These are phyloP conservation scores for Cylas formicarius DNA, from an alignment of 1,140 invertebrate species.

Conservation along the genomic window DNA sequence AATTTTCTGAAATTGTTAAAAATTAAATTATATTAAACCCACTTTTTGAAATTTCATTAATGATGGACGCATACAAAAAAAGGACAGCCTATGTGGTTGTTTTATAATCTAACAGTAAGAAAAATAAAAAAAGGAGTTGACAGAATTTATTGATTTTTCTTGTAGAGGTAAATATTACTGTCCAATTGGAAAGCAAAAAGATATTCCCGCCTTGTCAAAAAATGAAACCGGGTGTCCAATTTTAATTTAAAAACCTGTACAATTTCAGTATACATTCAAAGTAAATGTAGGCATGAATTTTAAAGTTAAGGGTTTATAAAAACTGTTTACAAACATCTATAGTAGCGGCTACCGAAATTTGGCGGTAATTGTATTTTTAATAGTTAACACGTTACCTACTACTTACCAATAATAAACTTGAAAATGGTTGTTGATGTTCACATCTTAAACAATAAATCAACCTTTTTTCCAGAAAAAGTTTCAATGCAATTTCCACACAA, in stretches of 20 bases:
- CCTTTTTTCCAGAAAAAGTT: conserved; percentile 1
- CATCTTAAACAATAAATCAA: neutral
- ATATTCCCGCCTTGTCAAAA: conserved; percentile 30
- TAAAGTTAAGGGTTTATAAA: conserved; percentile 2
- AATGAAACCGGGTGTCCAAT: conserved; percentile 21
- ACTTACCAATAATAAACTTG: neutral
- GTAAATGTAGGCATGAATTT: neutral
- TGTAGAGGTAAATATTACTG: conserved; percentile 7
- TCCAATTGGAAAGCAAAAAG: conserved; percentile 1
- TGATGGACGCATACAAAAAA: too few species aligned
- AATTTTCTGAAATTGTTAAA: too few species aligned
- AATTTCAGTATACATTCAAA: neutral
- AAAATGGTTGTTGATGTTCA: conserved; percentile 6
- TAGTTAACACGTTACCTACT: neutral
- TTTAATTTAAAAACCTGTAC: conserved; percentile 11
- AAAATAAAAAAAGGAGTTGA: too few species aligned
- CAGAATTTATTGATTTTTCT: neutral
- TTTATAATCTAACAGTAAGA: too few species aligned
- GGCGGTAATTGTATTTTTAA: neutral
- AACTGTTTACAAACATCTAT: conserved; percentile 26
- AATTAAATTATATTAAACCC: too few species aligned
- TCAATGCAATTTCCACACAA: conserved; percentile 13
- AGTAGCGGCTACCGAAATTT: conserved; percentile 16
- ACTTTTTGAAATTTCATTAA: too few species aligned
- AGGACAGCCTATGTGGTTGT: too few species aligned